These are phyloP conservation scores for Zaprionus africanus DNA, from an alignment of 1,140 invertebrate genomes.

Conservation along the genomic window DNA sequence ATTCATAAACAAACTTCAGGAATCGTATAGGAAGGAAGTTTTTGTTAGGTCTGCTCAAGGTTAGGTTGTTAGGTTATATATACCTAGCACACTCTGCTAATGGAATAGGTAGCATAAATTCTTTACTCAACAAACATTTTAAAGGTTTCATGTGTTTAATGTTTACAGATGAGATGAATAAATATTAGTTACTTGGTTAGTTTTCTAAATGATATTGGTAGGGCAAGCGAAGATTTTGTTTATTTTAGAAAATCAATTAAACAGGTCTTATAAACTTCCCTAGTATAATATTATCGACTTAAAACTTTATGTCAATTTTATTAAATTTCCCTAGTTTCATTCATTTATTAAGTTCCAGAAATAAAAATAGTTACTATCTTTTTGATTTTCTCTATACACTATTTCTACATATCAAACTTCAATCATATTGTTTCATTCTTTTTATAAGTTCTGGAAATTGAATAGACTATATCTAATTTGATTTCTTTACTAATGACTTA, in stretches of 20 bases:
- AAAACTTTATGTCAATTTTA: too few relatives aligned
- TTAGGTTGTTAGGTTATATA: background rate
- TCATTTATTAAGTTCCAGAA: too few relatives aligned
- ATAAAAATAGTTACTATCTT: too few relatives aligned
- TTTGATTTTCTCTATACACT: too few relatives aligned
- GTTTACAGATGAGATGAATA: background rate
- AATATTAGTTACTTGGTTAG: constrained; percentile 5
- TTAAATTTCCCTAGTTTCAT: too few relatives aligned
- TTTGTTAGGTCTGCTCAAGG: background rate
- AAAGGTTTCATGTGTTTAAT: background rate
- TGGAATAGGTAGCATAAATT: background rate
- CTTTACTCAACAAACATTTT: background rate
- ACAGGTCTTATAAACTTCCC: too few relatives aligned
- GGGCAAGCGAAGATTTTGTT: too few relatives aligned
- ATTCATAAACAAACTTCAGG: background rate
- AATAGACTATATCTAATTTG: background rate
- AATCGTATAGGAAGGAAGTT: background rate
- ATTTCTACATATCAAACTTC: background rate
- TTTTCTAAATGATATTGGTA: background rate
- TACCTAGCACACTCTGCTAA: background rate
- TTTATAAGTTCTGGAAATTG: background rate
- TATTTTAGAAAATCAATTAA: too few relatives aligned
- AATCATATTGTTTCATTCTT: background rate
- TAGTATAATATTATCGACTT: background rate
- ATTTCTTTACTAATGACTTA: background rate